Conservation (phyloP, 2,113 vertebrate genomes). For the Periophthalmus modestus region DNA sequence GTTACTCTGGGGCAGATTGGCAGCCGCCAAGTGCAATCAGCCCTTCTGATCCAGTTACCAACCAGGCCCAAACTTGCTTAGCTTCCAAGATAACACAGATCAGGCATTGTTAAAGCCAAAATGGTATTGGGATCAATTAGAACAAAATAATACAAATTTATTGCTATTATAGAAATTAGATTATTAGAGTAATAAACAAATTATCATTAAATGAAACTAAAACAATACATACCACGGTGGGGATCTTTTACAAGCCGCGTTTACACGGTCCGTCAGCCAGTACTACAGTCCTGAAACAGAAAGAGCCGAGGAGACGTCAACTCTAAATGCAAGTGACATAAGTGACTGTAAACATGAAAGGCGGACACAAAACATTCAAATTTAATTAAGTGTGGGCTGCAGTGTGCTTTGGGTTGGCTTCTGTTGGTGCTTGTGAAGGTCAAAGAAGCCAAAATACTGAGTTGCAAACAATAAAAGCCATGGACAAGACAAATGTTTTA, state of each 20-base stretch:
- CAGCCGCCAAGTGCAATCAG: too few relatives aligned
- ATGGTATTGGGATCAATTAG: too few relatives aligned
- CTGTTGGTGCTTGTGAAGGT: not conserved
- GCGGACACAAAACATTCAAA: not conserved
- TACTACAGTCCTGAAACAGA: conserved; percentile 64
- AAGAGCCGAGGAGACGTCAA: conserved; percentile 7
- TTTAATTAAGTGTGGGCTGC: conserved; percentile 1
- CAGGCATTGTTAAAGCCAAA: too few relatives aligned
- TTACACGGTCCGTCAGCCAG: conserved; percentile 74
- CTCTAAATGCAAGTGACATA: not conserved
- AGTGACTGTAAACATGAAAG: conserved; percentile 3
- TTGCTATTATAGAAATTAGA: too few relatives aligned
- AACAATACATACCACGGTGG: conserved; percentile 63
- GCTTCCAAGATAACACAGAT: too few relatives aligned
- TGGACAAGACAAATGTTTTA: not conserved
- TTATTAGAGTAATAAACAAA: too few relatives aligned
- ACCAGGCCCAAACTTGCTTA: too few relatives aligned
- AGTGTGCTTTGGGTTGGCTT: not conserved
- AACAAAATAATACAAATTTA: too few relatives aligned
- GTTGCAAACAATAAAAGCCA: not conserved
- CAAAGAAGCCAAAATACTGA: not conserved
- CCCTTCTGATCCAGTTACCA: too few relatives aligned
- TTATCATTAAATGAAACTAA: not conserved
- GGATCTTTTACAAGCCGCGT: conserved; percentile 70
- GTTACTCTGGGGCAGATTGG: too few relatives aligned